Evolutionary conservation across 2,888 invertebrate genomes (phyloP).

Genomic region (Leptura quadrifasciata): DNA sequence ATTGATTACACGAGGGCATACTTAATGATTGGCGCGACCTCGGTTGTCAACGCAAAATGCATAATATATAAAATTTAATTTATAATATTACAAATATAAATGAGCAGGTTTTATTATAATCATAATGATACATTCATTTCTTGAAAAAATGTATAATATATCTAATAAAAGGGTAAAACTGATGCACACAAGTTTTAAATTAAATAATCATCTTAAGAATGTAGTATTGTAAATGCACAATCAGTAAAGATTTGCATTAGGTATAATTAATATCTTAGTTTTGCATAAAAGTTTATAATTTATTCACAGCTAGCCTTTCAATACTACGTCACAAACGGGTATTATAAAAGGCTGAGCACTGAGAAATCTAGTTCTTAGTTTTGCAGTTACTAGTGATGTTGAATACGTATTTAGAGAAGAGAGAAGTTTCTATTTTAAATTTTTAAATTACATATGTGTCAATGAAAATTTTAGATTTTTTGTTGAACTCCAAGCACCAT

Average conservation of each 20-base stretch:
- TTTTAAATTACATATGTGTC: slow-evolving; percentile 69
- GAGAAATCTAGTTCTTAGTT: slow-evolving; percentile 1
- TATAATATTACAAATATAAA: too few relatives aligned
- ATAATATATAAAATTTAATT: too few relatives aligned
- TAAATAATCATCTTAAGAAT: too few relatives aligned
- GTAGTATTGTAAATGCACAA: neutral
- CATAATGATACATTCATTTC: neutral
- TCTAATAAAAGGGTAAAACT: neutral
- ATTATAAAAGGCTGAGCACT: slow-evolving; percentile 5
- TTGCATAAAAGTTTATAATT: neutral
- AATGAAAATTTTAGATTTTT: slow-evolving; percentile 72
- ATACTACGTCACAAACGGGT: neutral
- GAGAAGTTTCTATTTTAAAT: slow-evolving; percentile 36
- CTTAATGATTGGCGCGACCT: too few relatives aligned
- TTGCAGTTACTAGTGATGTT: neutral
- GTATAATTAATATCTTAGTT: neutral
- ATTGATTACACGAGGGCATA: too few relatives aligned
- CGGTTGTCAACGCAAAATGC: too few relatives aligned
- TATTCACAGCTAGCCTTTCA: neutral
- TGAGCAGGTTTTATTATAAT: too few relatives aligned
- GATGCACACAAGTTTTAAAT: too few relatives aligned
- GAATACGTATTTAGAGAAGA: neutral
- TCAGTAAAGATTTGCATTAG: neutral
- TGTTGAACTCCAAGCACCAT: slow-evolving; percentile 69
- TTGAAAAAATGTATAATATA: neutral